Evolutionary conservation across 2,113 vertebrate genomes (phyloP).

Genomic region (Microtus montanus): DNA sequence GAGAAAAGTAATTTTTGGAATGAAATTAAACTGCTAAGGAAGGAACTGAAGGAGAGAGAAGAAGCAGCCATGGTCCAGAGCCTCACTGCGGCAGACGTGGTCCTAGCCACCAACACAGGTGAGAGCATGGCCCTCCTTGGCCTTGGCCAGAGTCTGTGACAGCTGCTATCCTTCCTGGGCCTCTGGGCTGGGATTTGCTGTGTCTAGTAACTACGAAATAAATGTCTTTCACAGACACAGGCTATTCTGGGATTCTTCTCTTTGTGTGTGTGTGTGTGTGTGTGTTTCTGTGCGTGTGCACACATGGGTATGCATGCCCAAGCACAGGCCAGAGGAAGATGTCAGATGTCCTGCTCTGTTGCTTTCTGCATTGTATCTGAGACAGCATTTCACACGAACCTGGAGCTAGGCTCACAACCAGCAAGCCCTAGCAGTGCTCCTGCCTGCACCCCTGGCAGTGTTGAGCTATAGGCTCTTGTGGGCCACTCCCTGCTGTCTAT

Average conservation of each 20-base stretch:
- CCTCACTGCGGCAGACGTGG: slow-evolving; percentile 86
- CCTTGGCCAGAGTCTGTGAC: background rate
- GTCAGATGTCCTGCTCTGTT: background rate
- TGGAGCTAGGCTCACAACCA: background rate
- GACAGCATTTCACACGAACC: background rate
- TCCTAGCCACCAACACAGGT: slow-evolving; percentile 97
- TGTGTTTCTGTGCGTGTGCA: background rate
- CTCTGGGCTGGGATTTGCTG: background rate
- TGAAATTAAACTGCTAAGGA: slow-evolving; percentile 91
- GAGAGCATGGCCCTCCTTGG: rapidly evolving
- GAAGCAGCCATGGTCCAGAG: slow-evolving; percentile 89
- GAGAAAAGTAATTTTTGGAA: slow-evolving; percentile 85
- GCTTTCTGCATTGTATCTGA: background rate
- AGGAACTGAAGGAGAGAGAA: slow-evolving; percentile 93
- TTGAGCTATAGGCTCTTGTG: too few species aligned
- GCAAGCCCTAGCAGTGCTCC: too few species aligned
- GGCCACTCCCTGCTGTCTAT: background rate
- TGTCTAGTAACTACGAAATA: background rate
- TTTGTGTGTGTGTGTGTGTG: background rate
- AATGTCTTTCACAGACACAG: background rate
- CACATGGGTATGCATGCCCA: background rate
- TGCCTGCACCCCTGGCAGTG: background rate
- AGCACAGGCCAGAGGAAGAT: background rate
- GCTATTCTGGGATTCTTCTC: rapidly evolving
- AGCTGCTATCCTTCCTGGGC: background rate